A percentile compares a stretch with the other conserved stretches of the same genome.
Evolutionary conservation across 2,113 vertebrate species (phyloP).

Genomic region (Platysteira castanea): DNA sequence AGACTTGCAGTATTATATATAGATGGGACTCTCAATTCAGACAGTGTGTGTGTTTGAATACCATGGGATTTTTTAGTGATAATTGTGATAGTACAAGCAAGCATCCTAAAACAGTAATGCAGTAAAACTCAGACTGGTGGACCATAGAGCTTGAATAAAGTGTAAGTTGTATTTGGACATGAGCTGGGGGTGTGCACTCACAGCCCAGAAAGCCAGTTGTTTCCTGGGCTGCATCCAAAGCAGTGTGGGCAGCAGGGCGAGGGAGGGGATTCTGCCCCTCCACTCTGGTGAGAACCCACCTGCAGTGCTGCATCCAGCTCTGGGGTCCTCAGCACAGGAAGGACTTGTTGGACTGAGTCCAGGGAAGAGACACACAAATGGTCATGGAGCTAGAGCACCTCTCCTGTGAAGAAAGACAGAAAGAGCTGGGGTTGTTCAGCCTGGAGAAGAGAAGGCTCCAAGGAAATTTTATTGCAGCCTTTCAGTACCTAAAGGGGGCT

Average conservation of each 20-base stretch:
- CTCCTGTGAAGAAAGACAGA: neutral
- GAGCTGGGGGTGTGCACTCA: fast-evolving
- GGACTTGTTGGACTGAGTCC: neutral
- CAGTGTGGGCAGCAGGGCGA: fast-evolving
- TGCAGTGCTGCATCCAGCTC: neutral
- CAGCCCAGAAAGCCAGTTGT: fast-evolving
- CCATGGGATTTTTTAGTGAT: neutral
- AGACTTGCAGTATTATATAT: neutral
- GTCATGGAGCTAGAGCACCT: neutral
- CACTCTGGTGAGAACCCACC: neutral
- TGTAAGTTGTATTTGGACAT: neutral
- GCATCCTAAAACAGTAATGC: neutral
- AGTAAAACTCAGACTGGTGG: neutral
- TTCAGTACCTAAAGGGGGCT: neutral
- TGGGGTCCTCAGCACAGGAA: neutral
- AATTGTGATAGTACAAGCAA: neutral
- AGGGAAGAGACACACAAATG: neutral
- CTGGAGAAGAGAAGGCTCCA: neutral
- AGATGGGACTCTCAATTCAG: neutral
- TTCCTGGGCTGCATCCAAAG: neutral
- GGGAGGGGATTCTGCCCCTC: neutral
- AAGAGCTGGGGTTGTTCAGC: neutral
- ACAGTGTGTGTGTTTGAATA: neutral
- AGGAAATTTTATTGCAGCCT: neutral
- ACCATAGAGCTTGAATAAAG: neutral